Evolutionary conservation across 2,888 invertebrate genomes (phyloP).

Genomic region (Coelopa pilipes): DNA sequence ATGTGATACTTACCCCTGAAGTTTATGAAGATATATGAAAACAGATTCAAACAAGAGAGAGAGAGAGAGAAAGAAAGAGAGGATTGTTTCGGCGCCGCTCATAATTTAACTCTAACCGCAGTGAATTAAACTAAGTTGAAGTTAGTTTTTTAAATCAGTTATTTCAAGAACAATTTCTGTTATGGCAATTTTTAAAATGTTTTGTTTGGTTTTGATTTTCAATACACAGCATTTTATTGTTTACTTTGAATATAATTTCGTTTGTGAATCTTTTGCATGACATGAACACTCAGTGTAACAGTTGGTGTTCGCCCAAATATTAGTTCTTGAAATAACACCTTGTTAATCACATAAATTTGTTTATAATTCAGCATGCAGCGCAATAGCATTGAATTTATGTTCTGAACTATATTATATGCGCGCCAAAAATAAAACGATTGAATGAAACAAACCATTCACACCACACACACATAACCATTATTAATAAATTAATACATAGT

Average conservation of each 20-base stretch:
- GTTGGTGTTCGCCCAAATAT: too few relatives aligned
- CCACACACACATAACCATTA: conserved; percentile 28
- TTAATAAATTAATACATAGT: conserved; percentile 27
- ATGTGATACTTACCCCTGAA: conserved; percentile 34
- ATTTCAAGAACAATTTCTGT: not conserved
- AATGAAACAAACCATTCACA: not conserved
- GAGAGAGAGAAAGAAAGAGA: too few relatives aligned
- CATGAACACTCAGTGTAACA: too few relatives aligned
- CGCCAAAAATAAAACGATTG: conserved; percentile 7
- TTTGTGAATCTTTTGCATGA: not conserved
- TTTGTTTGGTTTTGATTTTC: not conserved
- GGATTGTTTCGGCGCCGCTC: too few relatives aligned
- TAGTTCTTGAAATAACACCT: too few relatives aligned
- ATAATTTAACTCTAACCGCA: too few relatives aligned
- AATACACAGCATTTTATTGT: not conserved
- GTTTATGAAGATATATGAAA: conserved; percentile 6
- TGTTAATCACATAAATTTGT: not conserved
- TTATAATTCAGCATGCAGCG: not conserved
- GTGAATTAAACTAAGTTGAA: too few relatives aligned
- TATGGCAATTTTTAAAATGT: not conserved
- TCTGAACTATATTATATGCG: conserved; percentile 3
- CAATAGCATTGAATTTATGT: not conserved
- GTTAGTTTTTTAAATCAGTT: too few relatives aligned
- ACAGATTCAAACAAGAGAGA: not conserved
- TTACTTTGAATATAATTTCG: not conserved